phyloP scores from a whole-genome alignment of 2,888 invertebrate genomes.

The Acanthosepion pharaonis region DNA sequence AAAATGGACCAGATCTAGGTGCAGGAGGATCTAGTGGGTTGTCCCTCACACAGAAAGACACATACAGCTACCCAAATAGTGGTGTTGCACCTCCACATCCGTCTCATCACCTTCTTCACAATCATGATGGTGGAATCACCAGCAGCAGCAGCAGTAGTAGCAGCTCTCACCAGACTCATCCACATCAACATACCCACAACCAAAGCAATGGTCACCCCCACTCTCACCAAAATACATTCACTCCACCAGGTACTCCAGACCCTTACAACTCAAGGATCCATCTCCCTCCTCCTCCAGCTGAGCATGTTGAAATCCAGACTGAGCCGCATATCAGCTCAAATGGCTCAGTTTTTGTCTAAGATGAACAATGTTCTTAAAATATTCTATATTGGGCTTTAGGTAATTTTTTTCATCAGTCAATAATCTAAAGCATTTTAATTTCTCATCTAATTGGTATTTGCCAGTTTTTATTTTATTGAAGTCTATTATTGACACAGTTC shows the following conservation, averaged over 20 bases:
- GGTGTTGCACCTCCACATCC: not conserved
- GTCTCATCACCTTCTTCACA: not conserved
- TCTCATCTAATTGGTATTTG: not conserved
- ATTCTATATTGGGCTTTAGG: not conserved
- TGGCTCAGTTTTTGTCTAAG: not conserved
- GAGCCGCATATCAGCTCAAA: not conserved
- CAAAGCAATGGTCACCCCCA: not conserved
- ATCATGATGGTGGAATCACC: not conserved
- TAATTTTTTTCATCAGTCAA: slow-evolving; percentile 10
- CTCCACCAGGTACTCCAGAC: not conserved
- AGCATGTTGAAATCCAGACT: not conserved
- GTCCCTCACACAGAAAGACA: not conserved
- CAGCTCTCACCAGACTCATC: not conserved
- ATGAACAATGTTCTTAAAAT: not conserved
- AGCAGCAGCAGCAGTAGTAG: not conserved
- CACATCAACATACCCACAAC: not conserved
- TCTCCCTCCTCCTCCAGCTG: not conserved
- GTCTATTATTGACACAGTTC: no score
- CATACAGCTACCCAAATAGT: not conserved
- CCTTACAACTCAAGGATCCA: not conserved
- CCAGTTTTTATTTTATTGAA: no score
- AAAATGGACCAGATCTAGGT: not conserved
- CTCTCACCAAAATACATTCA: not conserved
- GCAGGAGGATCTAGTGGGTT: not conserved
- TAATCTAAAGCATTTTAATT: not conserved